Evolutionary conservation across 2,113 vertebrate genomes (phyloP).

Genomic region (Genyomyrus donnyi): DNA sequence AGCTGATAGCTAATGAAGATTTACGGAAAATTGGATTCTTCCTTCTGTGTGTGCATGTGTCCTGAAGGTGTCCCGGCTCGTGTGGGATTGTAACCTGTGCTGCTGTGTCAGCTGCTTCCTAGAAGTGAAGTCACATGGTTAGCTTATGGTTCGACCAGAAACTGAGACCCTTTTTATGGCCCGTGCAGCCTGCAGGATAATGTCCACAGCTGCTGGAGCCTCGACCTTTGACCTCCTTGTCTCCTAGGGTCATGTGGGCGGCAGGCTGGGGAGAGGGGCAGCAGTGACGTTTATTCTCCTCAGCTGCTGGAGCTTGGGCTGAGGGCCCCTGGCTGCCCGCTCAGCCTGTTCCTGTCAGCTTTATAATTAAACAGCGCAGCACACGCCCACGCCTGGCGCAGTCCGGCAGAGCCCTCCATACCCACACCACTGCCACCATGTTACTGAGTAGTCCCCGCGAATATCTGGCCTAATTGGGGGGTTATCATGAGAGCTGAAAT

Average conservation of each 20-base stretch:
- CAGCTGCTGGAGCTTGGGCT: background rate
- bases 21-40: background rate
- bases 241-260: background rate
- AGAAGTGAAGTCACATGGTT: background rate
- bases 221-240: background rate
- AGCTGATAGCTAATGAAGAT: background rate
- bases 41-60: background rate
- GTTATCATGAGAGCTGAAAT: background rate
- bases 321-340: background rate
- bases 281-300: background rate
- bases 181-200: background rate
- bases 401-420: background rate
- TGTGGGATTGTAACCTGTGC: background rate
- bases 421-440: background rate
- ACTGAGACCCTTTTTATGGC: background rate
- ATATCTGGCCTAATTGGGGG: background rate
- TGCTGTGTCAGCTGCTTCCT: background rate
- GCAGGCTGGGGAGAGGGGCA: background rate
- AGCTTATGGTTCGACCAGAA: background rate
- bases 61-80: constrained; percentile 13
- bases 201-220: background rate
- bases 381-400: background rate
- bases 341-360: background rate
- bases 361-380: background rate
- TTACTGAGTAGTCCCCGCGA: background rate